A percentile compares a stretch with the other conserved stretches of the same genome.
phyloP scores from a whole-genome alignment of 2,113 vertebrate genomes.

The Aegithalos caudatus region DNA sequence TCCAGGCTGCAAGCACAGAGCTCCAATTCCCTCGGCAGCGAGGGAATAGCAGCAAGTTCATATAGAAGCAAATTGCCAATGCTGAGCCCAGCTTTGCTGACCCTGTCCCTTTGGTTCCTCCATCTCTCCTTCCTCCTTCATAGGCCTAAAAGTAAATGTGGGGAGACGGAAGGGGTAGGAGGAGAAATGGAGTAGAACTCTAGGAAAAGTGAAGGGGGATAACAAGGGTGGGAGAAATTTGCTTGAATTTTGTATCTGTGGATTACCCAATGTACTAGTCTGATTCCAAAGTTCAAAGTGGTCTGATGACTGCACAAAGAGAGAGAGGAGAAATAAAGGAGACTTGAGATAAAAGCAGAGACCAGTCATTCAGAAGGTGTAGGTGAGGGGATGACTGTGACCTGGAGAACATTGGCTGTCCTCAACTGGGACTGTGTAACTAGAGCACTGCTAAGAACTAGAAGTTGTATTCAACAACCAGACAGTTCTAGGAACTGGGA shows the following conservation, averaged over 20 bases:
- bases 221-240: not conserved
- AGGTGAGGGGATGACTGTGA: not conserved
- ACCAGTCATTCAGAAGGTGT: not conserved
- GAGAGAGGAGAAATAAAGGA: not conserved
- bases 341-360: not conserved
- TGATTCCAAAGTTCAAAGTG: not conserved
- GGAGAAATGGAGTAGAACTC: not conserved
- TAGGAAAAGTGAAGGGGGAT: not conserved
- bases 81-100: not conserved
- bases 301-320: not conserved
- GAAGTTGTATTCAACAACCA: not conserved
- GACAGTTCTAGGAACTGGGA: not conserved
- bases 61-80: not conserved
- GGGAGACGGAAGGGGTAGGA: not conserved
- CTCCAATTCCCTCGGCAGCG: fast-evolving
- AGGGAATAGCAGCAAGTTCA: not conserved
- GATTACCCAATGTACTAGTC: not conserved
- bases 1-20: not conserved
- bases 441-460: not conserved
- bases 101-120: not conserved
- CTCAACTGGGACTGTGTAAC: not conserved
- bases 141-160: not conserved
- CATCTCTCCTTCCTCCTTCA: not conserved
- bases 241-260: not conserved
- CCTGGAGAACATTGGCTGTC: not conserved